These are phyloP conservation scores for Scaptomyza caliginosa DNA, from an alignment of 2,888 invertebrate species.

Conservation along the genomic window DNA sequence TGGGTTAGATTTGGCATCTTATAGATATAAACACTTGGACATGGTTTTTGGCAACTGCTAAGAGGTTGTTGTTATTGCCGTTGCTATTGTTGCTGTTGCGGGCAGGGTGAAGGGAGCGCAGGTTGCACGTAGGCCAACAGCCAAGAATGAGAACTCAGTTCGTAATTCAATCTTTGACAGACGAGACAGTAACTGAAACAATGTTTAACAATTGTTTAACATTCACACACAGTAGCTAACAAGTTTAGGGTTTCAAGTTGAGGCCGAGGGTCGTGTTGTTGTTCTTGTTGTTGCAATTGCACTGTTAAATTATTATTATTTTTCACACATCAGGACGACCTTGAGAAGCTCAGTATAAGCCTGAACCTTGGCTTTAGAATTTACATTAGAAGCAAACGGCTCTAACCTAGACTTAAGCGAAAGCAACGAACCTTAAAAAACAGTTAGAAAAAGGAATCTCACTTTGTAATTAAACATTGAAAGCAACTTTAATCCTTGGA, in stretches of 20 bases:
- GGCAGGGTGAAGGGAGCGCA: not conserved
- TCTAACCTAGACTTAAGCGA: not conserved
- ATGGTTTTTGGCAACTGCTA: slow-evolving; percentile 13
- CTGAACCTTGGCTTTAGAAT: slow-evolving; percentile 22
- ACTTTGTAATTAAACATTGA: too few species aligned
- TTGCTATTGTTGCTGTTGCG: not conserved
- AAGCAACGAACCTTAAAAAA: not conserved
- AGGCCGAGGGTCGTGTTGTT: slow-evolving; percentile 44
- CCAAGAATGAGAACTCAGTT: slow-evolving; percentile 22
- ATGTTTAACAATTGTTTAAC: slow-evolving; percentile 44
- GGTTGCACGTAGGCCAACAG: not conserved
- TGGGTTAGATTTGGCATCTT: slow-evolving; percentile 63
- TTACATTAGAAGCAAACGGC: not conserved
- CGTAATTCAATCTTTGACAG: slow-evolving; percentile 14
- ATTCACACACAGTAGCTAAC: slow-evolving; percentile 69
- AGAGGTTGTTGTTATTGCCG: not conserved
- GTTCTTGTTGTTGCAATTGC: not conserved
- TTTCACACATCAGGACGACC: slow-evolving; percentile 34
- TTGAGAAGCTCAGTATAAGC: slow-evolving; percentile 25
- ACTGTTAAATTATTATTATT: too few species aligned
- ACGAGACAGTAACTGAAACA: slow-evolving; percentile 34
- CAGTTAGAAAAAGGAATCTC: too few species aligned
- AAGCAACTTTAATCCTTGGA: slow-evolving; percentile 57
- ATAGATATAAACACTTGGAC: slow-evolving; percentile 36
- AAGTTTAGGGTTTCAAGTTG: slow-evolving; percentile 63